A percentile compares a stretch with the other conserved stretches of the same genome.
Conservation (phyloP, 2,888 invertebrate species). For the Brenthis ino region DNA sequence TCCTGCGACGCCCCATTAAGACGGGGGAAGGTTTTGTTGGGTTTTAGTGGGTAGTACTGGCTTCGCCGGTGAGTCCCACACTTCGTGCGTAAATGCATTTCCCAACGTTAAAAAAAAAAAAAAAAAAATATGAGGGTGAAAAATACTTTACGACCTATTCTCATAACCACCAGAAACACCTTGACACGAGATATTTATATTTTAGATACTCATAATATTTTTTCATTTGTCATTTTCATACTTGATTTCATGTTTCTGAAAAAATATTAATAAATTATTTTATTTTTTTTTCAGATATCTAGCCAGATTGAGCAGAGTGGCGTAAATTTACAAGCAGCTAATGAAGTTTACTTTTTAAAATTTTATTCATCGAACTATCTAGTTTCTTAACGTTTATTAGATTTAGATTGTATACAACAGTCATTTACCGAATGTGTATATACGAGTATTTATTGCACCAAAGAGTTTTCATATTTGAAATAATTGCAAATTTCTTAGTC, state of each 20-base stretch:
- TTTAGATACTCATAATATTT: background rate
- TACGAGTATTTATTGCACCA: slow-evolving; percentile 14
- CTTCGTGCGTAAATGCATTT: no score
- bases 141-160: no score
- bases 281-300: slow-evolving; percentile 8
- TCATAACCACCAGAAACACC: no score
- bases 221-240: background rate
- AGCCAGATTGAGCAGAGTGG: slow-evolving; percentile 8
- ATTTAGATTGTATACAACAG: background rate
- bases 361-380: background rate
- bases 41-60: no score
- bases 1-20: no score
- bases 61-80: no score
- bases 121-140: no score
- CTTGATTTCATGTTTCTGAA: slow-evolving; percentile 4
- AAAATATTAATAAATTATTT: background rate
- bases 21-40: no score
- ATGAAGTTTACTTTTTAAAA: slow-evolving; percentile 2
- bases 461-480: slow-evolving; percentile 11
- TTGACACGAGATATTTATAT: no score
- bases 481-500: background rate
- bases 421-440: slow-evolving; percentile 11
- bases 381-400: background rate
- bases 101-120: no score
- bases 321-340: background rate